Percentiles rank a stretch among this genome's conserved stretches.
Evolutionary conservation across 2,113 vertebrate genomes (phyloP).

Genomic region (Tyrannus savana): DNA sequence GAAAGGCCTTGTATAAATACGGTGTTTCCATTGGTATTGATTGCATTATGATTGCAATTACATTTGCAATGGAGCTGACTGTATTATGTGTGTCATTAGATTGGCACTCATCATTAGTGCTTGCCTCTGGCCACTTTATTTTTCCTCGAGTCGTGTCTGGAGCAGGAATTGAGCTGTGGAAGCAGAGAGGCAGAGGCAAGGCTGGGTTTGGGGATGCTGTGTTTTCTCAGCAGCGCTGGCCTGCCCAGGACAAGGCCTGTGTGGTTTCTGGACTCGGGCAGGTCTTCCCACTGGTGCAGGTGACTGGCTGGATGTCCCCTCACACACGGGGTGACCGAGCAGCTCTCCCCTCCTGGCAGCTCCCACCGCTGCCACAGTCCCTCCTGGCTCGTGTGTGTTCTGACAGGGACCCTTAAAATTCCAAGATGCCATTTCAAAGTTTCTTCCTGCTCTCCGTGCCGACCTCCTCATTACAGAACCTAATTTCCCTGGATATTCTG

Average conservation of each 20-base stretch:
- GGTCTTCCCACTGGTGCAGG: neutral
- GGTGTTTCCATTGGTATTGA: conserved; percentile 57
- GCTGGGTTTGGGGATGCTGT: neutral
- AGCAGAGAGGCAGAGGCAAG: neutral
- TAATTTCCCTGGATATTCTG: neutral
- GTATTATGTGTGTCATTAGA: neutral
- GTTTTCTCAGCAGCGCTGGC: neutral
- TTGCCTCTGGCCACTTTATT: neutral
- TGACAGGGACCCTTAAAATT: neutral
- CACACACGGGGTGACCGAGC: accelerated
- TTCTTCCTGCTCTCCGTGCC: neutral
- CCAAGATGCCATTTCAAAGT: neutral
- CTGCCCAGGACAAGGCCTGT: neutral
- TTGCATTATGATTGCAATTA: conserved; percentile 54
- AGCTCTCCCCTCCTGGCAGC: neutral
- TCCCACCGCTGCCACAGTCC: neutral
- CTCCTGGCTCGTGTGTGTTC: accelerated
- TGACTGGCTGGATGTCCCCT: neutral
- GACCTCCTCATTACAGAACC: neutral
- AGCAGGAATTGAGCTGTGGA: neutral
- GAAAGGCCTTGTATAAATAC: conserved; percentile 70
- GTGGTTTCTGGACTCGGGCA: neutral
- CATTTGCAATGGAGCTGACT: conserved; percentile 27
- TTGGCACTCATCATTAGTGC: neutral
- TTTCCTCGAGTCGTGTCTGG: accelerated